Evolutionary conservation across 2,113 vertebrate genomes (phyloP).

Genomic region (Caranx ignobilis): DNA sequence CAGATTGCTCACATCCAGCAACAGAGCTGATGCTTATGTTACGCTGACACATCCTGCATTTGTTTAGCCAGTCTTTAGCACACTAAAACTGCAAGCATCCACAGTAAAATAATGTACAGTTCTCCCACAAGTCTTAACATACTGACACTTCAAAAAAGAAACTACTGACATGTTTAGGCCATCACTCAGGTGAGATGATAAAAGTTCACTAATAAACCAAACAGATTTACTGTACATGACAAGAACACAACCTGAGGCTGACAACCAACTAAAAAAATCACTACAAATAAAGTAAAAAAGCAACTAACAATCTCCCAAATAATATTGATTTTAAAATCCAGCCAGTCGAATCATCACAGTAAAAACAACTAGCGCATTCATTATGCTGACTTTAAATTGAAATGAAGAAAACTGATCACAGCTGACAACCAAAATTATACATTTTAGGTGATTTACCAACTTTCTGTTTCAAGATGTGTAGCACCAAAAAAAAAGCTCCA

Average conservation of each 20-base stretch:
- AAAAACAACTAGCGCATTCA: not conserved
- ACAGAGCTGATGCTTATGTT: not conserved
- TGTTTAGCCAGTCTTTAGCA: not conserved
- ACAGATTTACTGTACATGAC: not conserved
- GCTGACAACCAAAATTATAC: no score
- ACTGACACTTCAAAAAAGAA: not conserved
- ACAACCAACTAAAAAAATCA: not conserved
- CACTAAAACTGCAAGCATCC: slow-evolving; percentile 1
- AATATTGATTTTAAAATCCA: not conserved
- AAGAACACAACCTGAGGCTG: not conserved
- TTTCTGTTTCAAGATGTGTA: not conserved
- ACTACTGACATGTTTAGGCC: not conserved
- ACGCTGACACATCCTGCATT: slow-evolving; percentile 20
- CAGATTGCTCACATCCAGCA: slow-evolving; percentile 18
- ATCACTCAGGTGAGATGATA: not conserved
- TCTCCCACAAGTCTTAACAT: not conserved
- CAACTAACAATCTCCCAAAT: not conserved
- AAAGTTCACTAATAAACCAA: not conserved
- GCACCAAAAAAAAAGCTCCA: not conserved
- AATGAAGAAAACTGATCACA: not conserved
- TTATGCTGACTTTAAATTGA: not conserved
- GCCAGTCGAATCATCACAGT: not conserved
- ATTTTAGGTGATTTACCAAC: not conserved
- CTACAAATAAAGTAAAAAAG: not conserved
- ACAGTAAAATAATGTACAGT: not conserved